Evolutionary conservation across 2,888 invertebrate genomes (phyloP).

Genomic region (Pandemis cinnamomeana): DNA sequence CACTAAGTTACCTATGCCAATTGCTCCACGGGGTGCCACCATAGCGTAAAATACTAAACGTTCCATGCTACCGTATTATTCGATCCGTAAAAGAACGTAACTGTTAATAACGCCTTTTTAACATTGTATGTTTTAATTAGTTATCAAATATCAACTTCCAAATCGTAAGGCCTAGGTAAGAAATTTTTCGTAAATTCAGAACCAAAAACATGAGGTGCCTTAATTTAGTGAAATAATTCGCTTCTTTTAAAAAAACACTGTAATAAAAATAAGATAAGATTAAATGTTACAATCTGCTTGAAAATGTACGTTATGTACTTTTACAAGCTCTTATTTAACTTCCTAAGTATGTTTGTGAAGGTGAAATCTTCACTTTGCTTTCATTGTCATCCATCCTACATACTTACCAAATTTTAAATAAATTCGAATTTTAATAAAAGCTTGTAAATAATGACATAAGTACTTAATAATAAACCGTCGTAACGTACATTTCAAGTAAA

Average conservation of each 20-base stretch:
- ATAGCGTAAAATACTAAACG: not conserved
- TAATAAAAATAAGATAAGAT: constrained; percentile 12
- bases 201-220: constrained; percentile 79
- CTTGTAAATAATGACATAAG: not conserved
- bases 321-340: too few species aligned
- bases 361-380: too few species aligned
- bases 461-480: not conserved
- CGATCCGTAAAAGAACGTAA: not conserved
- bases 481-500: constrained; percentile 1
- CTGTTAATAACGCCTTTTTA: not conserved
- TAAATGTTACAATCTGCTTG: not conserved
- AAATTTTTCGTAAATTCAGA: constrained; percentile 51
- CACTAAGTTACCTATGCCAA: not conserved
- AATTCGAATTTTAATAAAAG: not conserved
- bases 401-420: not conserved
- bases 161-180: constrained; percentile 32
- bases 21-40: not conserved
- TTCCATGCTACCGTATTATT: not conserved
- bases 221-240: constrained; percentile 51
- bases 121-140: not conserved
- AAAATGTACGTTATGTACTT: not conserved
- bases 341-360: too few species aligned
- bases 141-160: not conserved
- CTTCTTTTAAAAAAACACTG: constrained; percentile 28
- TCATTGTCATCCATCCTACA: too few species aligned